phyloP scores from a whole-genome alignment of 2,888 invertebrate species.

The Galerucella calmariensis region DNA sequence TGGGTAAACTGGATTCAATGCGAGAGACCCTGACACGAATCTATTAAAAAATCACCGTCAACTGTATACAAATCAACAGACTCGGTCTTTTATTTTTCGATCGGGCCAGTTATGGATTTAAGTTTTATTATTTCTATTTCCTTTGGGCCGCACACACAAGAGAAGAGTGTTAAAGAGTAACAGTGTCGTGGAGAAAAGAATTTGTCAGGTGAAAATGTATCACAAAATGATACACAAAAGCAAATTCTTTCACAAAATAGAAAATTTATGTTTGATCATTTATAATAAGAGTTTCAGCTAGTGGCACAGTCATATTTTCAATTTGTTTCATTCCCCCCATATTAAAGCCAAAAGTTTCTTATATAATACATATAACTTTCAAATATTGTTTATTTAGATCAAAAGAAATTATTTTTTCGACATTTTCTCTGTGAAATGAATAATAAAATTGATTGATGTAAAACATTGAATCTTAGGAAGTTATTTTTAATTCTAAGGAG shows the following conservation, averaged over 20 bases:
- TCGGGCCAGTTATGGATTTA: slow-evolving; percentile 58
- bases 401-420: too few relatives aligned
- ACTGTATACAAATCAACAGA: slow-evolving; percentile 53
- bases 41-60: slow-evolving; percentile 59
- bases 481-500: too few relatives aligned
- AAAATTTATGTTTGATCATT: too few relatives aligned
- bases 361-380: too few relatives aligned
- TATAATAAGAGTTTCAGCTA: too few relatives aligned
- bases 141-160: slow-evolving; percentile 43
- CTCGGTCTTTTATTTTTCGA: slow-evolving; percentile 54
- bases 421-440: too few relatives aligned
- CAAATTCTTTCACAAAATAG: background rate
- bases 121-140: slow-evolving; percentile 46
- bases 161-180: slow-evolving; percentile 35
- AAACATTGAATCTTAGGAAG: too few relatives aligned
- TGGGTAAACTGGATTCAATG: slow-evolving; percentile 60
- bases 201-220: background rate
- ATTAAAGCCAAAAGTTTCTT: too few relatives aligned
- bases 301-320: too few relatives aligned
- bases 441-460: too few relatives aligned
- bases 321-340: too few relatives aligned
- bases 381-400: too few relatives aligned
- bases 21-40: slow-evolving; percentile 55
- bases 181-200: slow-evolving; percentile 35
- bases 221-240: background rate